Evolutionary conservation across 1,140 invertebrate species (phyloP), one percentile per base, ranked within the genome.

Genomic region (Polypedilum vanderplanki): DNA sequence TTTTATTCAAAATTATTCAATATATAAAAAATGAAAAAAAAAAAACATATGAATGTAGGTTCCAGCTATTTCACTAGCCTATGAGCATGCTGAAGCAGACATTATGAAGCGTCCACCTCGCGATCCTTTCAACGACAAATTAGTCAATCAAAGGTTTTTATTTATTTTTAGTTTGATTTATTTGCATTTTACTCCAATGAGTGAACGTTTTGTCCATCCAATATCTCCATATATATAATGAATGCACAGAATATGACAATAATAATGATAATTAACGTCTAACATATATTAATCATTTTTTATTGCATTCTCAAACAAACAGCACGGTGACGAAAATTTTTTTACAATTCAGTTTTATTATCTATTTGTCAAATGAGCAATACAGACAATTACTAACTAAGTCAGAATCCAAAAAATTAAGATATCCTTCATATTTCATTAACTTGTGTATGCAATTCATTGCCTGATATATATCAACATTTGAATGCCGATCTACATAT

Each of bases 61-160:
- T 80, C 98, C 97, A 80, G 97, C 97, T 79, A 98, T 99, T 85
- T 98, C 97, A 76, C 88, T 99, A 83, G 97, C 97, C 79, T 99
- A 99, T 86, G 98, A 99, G 88, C 88, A 92, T 84, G 93, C 97
- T 75, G 98, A 99, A 85, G 93, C 94, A 78, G 97, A 99, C 86
- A 99, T 99, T 84, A 99, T 99, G 98, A 99, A 99, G 89, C 90
- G 97, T 79, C 90, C 90, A 79, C 97, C 98, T 79, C 90, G 98
- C 85, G 93, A 99, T 87, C 96, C 97, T 75, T 88, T 90, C 80
- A 89, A 89, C 79, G 98, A 99, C 88, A 98, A 98, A 88, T 91
- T 99, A 84, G 96, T 98, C 79, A 98, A 98, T 84, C 93, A 97
- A 88, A 95, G 95, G 91, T 93, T 70, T 70, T 70, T 70, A 70